Base-by-base conservation (phyloP, 1,140 invertebrate species). In the Mercenaria mercenaria region DNA sequence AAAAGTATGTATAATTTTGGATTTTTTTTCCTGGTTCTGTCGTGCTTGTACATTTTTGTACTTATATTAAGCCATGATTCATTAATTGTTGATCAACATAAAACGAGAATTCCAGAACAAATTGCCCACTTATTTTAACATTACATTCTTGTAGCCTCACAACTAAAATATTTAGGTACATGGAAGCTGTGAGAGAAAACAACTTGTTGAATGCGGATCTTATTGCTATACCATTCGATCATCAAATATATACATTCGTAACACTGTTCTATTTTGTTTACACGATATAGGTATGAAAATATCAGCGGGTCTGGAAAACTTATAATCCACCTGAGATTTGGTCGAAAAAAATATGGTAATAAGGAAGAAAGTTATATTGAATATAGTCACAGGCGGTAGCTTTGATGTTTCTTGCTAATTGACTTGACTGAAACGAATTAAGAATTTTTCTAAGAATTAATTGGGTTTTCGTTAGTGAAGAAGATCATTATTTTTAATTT, bases 241-340 rank as follows among this genome's bases (percentile, higher is more conserved):
- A 39, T 10, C 34, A 13, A 39, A 29, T 72, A 39, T 41, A 72
- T 72, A 72, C 37, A 29, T 64, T 64, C 26, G 6, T 26, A 4
- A 72, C 34, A 72, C 39, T 4, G 32, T 39, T 39, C 67, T 39
- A 72, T 72, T 72, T 39, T 39, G 37, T 72, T 37, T 72, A 72
- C 15, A 72, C 34, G 18, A 20, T 72, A 39, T 1, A 72, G 13
- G 34, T 39, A 72, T 72, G 67, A 37, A 41, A 18, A 72, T 72
- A 72, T 72, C 67, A 72, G 34, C 34, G 29, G 67, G 34, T 26
- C 67, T 72, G 67, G 34, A 39, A 72, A 72, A 72, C 15, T 13
- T 23, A 72, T 72, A 72, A 72, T 29, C 29, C 67, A 72, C 67
- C 67, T 72, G 67, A 72, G 67, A 39, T 72, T 72, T 41, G 20